A percentile compares a stretch with the other conserved stretches of the same genome.
Evolutionary conservation across 2,113 vertebrate species (phyloP).

Genomic region (Scatophagus argus): DNA sequence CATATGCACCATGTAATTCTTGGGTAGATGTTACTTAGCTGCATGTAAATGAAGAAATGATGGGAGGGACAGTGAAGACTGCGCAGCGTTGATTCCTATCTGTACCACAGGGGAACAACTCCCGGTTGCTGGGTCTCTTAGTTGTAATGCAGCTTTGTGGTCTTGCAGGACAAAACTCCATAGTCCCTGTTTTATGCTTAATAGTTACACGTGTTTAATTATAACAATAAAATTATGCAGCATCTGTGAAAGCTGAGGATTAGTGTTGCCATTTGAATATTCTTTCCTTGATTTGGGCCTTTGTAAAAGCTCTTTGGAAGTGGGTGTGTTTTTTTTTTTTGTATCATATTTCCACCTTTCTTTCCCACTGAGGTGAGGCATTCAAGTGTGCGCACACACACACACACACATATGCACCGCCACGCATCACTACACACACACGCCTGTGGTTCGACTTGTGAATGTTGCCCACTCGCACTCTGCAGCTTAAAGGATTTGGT

Average conservation of each 20-base stretch:
- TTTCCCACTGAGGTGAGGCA: conserved; percentile 15
- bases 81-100: background rate
- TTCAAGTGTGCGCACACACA: background rate
- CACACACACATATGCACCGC: background rate
- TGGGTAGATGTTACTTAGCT: background rate
- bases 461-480: conserved; percentile 47
- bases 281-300: background rate
- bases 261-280: background rate
- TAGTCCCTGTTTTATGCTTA: conserved; percentile 11
- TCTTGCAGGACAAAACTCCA: background rate
- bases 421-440: conserved; percentile 42
- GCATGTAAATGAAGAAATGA: background rate
- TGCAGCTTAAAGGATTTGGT: conserved; percentile 68
- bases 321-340: background rate
- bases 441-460: conserved; percentile 34
- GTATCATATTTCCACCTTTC: background rate
- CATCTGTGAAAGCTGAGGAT: conserved; percentile 5
- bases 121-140: background rate
- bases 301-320: background rate
- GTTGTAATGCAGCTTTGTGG: conserved; percentile 6
- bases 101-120: background rate
- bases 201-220: conserved; percentile 1
- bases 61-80: background rate
- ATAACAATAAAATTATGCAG: background rate
- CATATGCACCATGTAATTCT: background rate